Percentiles rank a stretch among this genome's conserved stretches.
Conservation (phyloP, 1,140 invertebrate species). For the Aphidius gifuensis region DNA sequence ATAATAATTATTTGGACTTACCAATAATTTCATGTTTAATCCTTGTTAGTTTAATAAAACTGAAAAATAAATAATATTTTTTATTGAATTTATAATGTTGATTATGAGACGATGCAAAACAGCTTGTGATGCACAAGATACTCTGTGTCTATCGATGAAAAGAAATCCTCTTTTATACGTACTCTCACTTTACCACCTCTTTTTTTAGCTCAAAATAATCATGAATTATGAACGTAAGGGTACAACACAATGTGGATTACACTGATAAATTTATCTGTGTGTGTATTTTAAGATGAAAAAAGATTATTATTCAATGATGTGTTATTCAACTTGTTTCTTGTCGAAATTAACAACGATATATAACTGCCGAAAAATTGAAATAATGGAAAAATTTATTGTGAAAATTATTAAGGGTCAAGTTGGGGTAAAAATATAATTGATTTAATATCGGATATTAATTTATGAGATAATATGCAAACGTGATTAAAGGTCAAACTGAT, state of each 20-base stretch:
- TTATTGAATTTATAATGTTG: too few relatives aligned
- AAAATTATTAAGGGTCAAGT: too few relatives aligned
- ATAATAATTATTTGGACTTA: slow-evolving; percentile 3
- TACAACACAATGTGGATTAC: slow-evolving; percentile 18
- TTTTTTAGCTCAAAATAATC: slow-evolving; percentile 31
- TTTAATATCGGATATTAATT: neutral
- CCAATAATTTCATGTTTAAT: slow-evolving; percentile 25
- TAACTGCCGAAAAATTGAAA: neutral
- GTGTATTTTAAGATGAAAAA: slow-evolving; percentile 1
- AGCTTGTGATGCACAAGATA: slow-evolving; percentile 30
- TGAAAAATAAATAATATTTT: too few relatives aligned
- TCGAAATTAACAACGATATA: neutral
- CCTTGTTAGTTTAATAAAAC: neutral
- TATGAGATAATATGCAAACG: neutral
- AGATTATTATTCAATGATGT: too few relatives aligned
- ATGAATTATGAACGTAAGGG: slow-evolving; percentile 39
- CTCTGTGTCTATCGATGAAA: slow-evolving; percentile 42
- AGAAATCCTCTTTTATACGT: slow-evolving; percentile 55
- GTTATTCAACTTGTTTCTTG: too few relatives aligned
- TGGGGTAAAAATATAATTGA: neutral
- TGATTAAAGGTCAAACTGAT: too few relatives aligned
- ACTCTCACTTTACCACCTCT: slow-evolving; percentile 52
- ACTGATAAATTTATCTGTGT: slow-evolving; percentile 21
- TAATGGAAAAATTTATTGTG: too few relatives aligned
- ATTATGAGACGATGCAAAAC: slow-evolving; percentile 1